These are phyloP conservation scores for Spilosoma lubricipeda DNA, from an alignment of 2,888 invertebrate genomes.

Conservation along the genomic window DNA sequence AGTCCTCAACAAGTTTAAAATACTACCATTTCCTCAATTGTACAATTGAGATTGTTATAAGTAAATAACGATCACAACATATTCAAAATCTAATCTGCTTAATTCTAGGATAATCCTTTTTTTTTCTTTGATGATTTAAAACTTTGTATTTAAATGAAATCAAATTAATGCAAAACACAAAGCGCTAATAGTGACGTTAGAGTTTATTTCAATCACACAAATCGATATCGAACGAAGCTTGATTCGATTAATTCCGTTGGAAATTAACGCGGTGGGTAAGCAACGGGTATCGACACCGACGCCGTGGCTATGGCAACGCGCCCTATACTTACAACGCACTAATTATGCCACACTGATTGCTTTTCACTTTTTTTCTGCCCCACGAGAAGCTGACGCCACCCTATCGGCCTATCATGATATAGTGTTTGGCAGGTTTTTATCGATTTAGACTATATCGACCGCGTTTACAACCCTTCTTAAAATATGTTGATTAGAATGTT, in stretches of 20 bases:
- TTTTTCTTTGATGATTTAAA: background rate
- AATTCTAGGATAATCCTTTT: background rate
- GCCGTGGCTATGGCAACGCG: conserved; percentile 81
- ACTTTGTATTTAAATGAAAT: background rate
- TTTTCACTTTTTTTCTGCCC: conserved; percentile 85
- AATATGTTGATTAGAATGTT: conserved; percentile 47
- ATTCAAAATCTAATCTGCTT: background rate
- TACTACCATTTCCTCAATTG: background rate
- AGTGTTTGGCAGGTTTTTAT: conserved; percentile 70
- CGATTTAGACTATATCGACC: conserved; percentile 62
- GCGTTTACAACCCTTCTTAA: conserved; percentile 48
- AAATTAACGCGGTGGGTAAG: conserved; percentile 84
- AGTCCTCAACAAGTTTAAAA: background rate
- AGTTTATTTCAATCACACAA: conserved; percentile 67
- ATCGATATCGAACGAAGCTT: conserved; percentile 76
- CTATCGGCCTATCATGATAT: conserved; percentile 80
- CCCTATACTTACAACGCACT: conserved; percentile 86
- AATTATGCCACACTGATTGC: conserved; percentile 87
- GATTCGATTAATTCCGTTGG: conserved; percentile 84
- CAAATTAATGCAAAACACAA: conserved; percentile 26
- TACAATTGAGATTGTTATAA: background rate
- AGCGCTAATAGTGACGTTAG: conserved; percentile 52
- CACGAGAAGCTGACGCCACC: conserved; percentile 83
- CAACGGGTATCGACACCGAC: conserved; percentile 80
- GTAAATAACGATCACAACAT: background rate